Evolutionary conservation across 2,113 vertebrate genomes (phyloP), one percentile per base, ranked within the genome.

Genomic region (Bos javanicus): DNA sequence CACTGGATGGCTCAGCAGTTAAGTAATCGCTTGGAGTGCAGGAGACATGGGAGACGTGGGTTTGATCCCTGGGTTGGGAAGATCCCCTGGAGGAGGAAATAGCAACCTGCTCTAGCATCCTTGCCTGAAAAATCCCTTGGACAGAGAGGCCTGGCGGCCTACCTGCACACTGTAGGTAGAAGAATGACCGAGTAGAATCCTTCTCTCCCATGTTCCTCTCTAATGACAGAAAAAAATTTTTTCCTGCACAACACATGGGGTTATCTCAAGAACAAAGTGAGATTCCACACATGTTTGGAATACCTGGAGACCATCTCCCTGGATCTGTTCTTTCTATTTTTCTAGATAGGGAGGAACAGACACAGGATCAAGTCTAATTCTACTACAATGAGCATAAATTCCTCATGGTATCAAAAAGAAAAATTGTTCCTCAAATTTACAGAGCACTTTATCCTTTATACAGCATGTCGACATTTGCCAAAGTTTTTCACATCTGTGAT

Each of bases 261-360:
- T 90, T 14, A 36, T 21, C 46, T 94, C 62, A 48, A 67, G 67
- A 92, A 71, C 56, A 30, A 91, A 82, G 19, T 39, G 59, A 57
- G n/a, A 97, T 21, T 91, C 39, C 14, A n/a, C 19, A n/a, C 5
- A 13, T 50, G 9, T 82, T 43, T 76, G n/a, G n/a, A 33, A 17
- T 74, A 60, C 82, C 39, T 19, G 50, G 39, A 67, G 33, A n/a
- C 15, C n/a, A n/a, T 48, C 19, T 91, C 46, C 52, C 9, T 56
- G 64, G n/a, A 62, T 85, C 48, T 93, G 86, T 64, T n/a, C 36
- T 82, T 74, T 86, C 60, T 46, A 39, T 39, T 71, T 76, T 62
- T 97, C 36, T 76, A 50, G 13, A 36, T 59, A 50, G 17, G 23
- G n/a, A 87, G 82, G 54, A 33, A 62, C 9, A 62, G 54, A 92